Evolutionary conservation across 2,797 vertebrate species (phyloP), one percentile per base, ranked within the genome.

Genomic region (Gymnoscopelus braueri): DNA sequence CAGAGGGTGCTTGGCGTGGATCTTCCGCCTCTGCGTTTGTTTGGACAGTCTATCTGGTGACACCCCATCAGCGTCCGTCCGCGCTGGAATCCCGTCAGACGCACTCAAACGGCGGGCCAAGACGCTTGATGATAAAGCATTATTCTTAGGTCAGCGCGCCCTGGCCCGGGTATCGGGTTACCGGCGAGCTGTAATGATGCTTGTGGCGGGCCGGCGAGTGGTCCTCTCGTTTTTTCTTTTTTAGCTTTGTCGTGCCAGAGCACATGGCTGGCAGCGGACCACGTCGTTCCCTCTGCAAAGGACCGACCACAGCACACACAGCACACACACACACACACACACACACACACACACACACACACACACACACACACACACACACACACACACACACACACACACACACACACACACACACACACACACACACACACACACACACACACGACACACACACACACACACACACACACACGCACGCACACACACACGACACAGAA

Each of bases 11-110:
- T 83, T 84, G 85, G 79, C 71, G 65, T 67, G 71, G 53, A 62
- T 82, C 80, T 64, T 69, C 1, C 61, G 50, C 63, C 60, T 60
- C 48, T 59, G 74, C 67, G 64, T 73, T 29, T 83, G 83, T 89
- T 90, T 90, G 72, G 83, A 87, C 85, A 81, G n/a, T 80, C 65
- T 85, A 77, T 87, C 69, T 58, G 54, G 63, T 68, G 79, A 87
- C 81, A 81, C 84, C 71, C 75, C 75, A 82, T 88, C 84, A 84
- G 6, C 14, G 74, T 79, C 78, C 67, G 74, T 79, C 78, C 67
- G 69, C 9, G 6, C 74, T 71, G 65, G 56, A 75, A 65, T 47
- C 35, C 61, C 78, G 51, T 79, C 78, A 74, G 69, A 71, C 75
- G 75, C 61, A 62, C 57, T 67, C 71, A 5, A 57, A 50, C 74